phyloP scores from a whole-genome alignment of 92 coral and sea anemone species.

The Galaxea fascicularis region DNA sequence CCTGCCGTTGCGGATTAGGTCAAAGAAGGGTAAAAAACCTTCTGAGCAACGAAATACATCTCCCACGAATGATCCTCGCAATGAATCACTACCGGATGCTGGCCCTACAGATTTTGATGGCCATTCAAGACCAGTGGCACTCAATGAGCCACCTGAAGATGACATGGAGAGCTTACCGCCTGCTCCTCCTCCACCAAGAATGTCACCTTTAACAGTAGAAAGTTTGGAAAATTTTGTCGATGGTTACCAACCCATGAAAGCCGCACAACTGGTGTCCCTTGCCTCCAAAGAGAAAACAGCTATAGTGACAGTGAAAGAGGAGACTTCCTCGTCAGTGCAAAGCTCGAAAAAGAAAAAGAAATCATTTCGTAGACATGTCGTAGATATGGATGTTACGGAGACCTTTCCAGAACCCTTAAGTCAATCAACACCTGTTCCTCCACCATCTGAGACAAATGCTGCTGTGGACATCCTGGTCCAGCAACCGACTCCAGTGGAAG shows the following conservation, averaged over 20 bases:
- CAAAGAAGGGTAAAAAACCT: constrained; percentile 32
- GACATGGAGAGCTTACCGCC: constrained; percentile 81
- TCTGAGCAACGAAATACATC: constrained; percentile 17
- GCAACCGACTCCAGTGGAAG: background rate
- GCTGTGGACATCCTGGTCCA: background rate
- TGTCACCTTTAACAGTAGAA: constrained; percentile 29
- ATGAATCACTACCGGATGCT: background rate
- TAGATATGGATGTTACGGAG: background rate
- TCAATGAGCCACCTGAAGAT: constrained; percentile 51
- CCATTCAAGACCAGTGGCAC: background rate
- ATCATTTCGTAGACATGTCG: constrained; percentile 28
- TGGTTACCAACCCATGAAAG: constrained; percentile 29
- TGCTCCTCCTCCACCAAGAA: constrained; percentile 83
- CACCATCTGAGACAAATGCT: background rate
- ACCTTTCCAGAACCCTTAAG: constrained; percentile 1
- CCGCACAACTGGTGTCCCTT: background rate
- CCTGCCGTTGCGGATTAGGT: constrained; percentile 29
- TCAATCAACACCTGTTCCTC: background rate
- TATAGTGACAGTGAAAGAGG: background rate
- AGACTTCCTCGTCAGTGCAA: constrained; percentile 1
- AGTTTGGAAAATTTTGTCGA: constrained; percentile 19
- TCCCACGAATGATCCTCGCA: background rate
- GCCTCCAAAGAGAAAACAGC: background rate
- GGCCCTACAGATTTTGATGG: constrained; percentile 2
- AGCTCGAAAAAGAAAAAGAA: constrained; percentile 29